Evolutionary conservation across 2,113 vertebrate species (phyloP).

Genomic region (Hippocampus guttulatus): DNA sequence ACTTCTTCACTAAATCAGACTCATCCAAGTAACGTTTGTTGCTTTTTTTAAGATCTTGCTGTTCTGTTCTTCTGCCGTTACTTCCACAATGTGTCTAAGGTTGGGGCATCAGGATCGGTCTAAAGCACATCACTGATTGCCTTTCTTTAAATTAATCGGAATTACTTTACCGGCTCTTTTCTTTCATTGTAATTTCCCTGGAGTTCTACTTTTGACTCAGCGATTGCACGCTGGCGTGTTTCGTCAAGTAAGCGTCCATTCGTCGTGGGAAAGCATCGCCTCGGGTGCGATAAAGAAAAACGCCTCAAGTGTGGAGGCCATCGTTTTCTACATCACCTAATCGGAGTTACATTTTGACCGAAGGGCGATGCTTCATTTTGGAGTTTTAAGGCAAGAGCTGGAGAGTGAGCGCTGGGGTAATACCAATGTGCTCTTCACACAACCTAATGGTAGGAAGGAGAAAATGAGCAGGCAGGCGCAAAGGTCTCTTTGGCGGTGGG

Average conservation of each 20-base stretch:
- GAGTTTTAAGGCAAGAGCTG: constrained; percentile 19
- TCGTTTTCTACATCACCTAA: constrained; percentile 17
- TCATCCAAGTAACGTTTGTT: not conserved
- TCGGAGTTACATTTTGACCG: constrained; percentile 20
- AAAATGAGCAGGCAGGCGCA: constrained; percentile 35
- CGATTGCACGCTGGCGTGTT: constrained; percentile 6
- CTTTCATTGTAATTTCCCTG: constrained; percentile 43
- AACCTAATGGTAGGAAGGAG: constrained; percentile 3
- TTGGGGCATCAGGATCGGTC: constrained; percentile 31
- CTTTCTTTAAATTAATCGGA: constrained; percentile 41
- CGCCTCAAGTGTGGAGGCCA: constrained; percentile 6
- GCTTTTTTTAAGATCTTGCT: constrained; percentile 19
- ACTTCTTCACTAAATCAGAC: not conserved
- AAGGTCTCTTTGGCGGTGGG: constrained; percentile 37
- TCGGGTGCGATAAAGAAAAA: not conserved
- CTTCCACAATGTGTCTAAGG: constrained; percentile 39
- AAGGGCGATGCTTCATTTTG: constrained; percentile 18
- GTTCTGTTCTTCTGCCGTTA: constrained; percentile 18
- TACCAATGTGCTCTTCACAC: constrained; percentile 17
- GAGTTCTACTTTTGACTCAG: constrained; percentile 28
- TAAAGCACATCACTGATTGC: constrained; percentile 48
- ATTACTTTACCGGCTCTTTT: constrained; percentile 25
- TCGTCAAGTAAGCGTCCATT: not conserved
- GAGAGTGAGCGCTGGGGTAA: not conserved
- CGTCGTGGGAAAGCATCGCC: not conserved